Percentiles rank a stretch among this genome's conserved stretches.
Evolutionary conservation across 2,888 invertebrate genomes (phyloP).

Genomic region (Gymnoscelis rufifasciata): DNA sequence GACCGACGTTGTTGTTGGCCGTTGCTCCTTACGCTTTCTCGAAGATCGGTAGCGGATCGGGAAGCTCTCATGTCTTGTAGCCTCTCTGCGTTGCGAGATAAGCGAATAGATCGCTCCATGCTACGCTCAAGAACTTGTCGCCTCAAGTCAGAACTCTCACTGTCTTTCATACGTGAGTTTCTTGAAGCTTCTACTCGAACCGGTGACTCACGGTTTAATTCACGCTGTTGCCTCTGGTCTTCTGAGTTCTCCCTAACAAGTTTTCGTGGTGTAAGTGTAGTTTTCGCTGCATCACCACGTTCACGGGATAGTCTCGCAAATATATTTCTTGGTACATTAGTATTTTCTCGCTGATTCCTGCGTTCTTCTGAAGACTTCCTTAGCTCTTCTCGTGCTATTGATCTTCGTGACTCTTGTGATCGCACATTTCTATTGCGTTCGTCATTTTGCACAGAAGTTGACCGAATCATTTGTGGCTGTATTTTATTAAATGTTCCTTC

Average conservation of each 20-base stretch:
- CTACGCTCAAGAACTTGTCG: constrained; percentile 9
- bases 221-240: constrained; percentile 10
- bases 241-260: constrained; percentile 10
- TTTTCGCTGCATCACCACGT: not conserved
- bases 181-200: not conserved
- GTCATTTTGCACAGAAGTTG: not conserved
- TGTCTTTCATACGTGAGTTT: constrained; percentile 5
- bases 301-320: not conserved
- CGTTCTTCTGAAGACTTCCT: not conserved
- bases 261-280: not conserved
- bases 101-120: constrained; percentile 1
- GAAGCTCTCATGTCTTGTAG: constrained; percentile 9
- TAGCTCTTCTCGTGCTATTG: not conserved
- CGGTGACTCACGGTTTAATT: constrained; percentile 7
- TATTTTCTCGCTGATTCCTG: constrained; percentile 1
- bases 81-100: constrained; percentile 11
- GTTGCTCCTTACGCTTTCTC: constrained; percentile 7
- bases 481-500: constrained; percentile 5
- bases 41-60: constrained; percentile 6
- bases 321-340: not conserved
- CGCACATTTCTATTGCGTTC: not conserved
- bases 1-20: constrained; percentile 7
- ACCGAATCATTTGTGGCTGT: not conserved
- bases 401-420: not conserved
- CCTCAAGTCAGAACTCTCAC: constrained; percentile 4